phyloP scores from a whole-genome alignment of 92 coral and sea anemone genomes.

The Paramuricea clavata region DNA sequence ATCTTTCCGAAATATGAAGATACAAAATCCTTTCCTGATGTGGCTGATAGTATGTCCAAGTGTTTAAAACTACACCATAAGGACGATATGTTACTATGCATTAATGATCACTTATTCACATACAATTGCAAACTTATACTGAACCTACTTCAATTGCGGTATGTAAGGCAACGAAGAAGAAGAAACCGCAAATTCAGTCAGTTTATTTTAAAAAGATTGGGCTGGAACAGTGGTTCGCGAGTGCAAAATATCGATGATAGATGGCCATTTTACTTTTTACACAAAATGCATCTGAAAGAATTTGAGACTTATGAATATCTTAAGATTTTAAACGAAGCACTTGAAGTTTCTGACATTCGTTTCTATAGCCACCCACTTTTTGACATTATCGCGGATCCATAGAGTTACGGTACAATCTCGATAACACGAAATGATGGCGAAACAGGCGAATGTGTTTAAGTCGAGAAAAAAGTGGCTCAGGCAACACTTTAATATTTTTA shows the following conservation, averaged over 20 bases:
- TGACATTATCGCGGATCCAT: no score
- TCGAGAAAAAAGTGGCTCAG: no score
- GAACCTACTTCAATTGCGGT: not conserved
- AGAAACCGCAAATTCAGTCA: not conserved
- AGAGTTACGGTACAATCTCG: no score
- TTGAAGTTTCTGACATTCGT: not conserved
- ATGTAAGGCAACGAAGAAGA: not conserved
- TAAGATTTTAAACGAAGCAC: not conserved
- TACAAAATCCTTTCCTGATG: not conserved
- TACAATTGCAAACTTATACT: not conserved
- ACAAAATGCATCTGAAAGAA: not conserved
- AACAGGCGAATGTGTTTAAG: no score
- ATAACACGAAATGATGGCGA: no score
- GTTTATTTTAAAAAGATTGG: not conserved
- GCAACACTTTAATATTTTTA: no score
- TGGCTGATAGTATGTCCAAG: not conserved
- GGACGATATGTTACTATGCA: not conserved
- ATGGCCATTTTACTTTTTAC: not conserved
- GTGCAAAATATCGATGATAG: not conserved
- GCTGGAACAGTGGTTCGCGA: not conserved
- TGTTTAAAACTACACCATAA: not conserved
- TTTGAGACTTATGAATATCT: not conserved
- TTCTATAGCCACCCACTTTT: not conserved
- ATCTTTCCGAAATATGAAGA: not conserved
- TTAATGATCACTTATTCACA: not conserved